phyloP scores from a whole-genome alignment of 1,140 invertebrate species.

The Druon quercuslanigerum region DNA sequence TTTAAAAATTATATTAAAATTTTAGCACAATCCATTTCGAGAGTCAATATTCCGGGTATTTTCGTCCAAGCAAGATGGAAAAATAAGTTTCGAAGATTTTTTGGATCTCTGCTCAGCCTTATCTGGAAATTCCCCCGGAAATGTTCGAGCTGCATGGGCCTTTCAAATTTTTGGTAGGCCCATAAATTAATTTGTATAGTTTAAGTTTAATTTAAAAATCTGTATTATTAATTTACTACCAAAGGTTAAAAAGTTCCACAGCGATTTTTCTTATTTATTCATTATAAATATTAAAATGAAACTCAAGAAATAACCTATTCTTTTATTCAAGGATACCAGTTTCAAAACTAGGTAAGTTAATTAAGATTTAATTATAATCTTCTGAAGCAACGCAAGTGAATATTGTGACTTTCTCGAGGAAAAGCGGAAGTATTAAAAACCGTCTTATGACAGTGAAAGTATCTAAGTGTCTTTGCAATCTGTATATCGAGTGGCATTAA shows the following conservation, averaged over 20 bases:
- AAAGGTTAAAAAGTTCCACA: too few species aligned
- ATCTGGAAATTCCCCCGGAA: slow-evolving; percentile 80
- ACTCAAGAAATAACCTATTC: too few species aligned
- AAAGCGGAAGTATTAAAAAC: background rate
- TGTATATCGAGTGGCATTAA: slow-evolving; percentile 34
- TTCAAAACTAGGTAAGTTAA: background rate
- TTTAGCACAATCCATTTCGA: slow-evolving; percentile 84
- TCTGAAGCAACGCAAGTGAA: background rate
- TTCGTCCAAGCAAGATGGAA: slow-evolving; percentile 80
- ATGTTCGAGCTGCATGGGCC: slow-evolving; percentile 85
- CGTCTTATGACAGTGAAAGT: slow-evolving; percentile 8
- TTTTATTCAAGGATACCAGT: too few species aligned
- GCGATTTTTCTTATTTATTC: too few species aligned
- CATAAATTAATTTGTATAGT: slow-evolving; percentile 17
- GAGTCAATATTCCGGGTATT: slow-evolving; percentile 84
- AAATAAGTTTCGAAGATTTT: slow-evolving; percentile 85
- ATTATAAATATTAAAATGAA: too few species aligned
- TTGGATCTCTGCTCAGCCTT: slow-evolving; percentile 86
- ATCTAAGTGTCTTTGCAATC: background rate
- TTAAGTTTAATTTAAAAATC: too few species aligned
- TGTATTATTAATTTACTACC: too few species aligned
- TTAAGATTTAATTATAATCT: background rate
- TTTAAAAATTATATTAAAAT: slow-evolving; percentile 36
- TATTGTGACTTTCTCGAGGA: background rate
- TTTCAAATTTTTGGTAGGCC: slow-evolving; percentile 84